Conservation (phyloP, 1,140 invertebrate genomes). For the Brachionus manjavacas region DNA sequence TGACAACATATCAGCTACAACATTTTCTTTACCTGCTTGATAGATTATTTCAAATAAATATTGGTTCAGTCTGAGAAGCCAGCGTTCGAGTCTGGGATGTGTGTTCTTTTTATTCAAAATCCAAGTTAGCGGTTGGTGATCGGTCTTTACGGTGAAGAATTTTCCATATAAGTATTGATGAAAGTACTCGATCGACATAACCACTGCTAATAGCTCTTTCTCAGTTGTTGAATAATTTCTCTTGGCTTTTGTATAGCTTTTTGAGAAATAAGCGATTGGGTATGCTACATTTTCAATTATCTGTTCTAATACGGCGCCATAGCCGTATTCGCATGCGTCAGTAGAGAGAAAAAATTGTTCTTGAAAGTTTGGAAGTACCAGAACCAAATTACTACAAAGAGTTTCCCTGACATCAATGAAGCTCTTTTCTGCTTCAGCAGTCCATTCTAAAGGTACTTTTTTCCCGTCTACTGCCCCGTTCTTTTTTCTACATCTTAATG, state of each 20-base stretch:
- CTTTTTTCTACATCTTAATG: background rate
- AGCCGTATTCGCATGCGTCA: background rate
- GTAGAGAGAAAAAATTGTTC: background rate
- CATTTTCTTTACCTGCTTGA: background rate
- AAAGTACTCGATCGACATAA: slow-evolving; percentile 46
- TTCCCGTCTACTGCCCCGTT: background rate
- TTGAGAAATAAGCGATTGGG: too few species aligned
- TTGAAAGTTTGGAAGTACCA: background rate
- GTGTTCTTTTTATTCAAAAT: slow-evolving; percentile 48
- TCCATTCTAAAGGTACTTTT: background rate
- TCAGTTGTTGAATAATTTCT: background rate
- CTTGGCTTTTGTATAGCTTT: too few species aligned
- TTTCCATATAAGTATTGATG: slow-evolving; percentile 55
- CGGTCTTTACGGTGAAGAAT: slow-evolving; percentile 56
- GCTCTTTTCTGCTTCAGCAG: background rate
- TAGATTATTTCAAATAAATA: background rate
- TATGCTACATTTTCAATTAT: background rate
- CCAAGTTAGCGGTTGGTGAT: slow-evolving; percentile 56
- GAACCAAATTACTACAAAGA: background rate
- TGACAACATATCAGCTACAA: background rate
- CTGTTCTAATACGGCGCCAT: background rate
- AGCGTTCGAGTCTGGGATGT: background rate
- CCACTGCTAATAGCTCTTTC: background rate
- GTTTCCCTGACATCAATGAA: background rate
- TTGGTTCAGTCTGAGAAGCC: background rate